Conservation (phyloP, 92 coral and sea anemone species). For the Parazoanthus atlanticus region DNA sequence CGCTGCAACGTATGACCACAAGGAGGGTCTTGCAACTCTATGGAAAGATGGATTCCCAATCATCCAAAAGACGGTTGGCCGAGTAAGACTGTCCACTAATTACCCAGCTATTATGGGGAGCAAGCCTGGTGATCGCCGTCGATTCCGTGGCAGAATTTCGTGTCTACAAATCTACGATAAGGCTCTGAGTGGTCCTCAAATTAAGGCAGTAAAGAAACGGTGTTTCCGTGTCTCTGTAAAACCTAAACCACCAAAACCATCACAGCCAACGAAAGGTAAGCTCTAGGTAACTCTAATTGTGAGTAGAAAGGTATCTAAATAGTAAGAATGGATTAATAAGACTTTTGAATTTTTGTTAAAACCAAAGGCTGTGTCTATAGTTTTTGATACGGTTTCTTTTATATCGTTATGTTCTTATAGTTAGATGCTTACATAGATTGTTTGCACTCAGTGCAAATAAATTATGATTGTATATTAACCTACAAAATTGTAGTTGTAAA, state of each 20-base stretch:
- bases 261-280: slow-evolving; percentile 28
- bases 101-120: slow-evolving; percentile 80
- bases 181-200: slow-evolving; percentile 76
- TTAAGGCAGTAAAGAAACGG: slow-evolving; percentile 58
- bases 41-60: slow-evolving; percentile 70
- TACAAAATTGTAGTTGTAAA: too few species aligned
- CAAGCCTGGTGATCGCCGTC: slow-evolving; percentile 70
- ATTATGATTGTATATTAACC: too few species aligned
- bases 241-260: slow-evolving; percentile 27
- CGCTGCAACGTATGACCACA: slow-evolving; percentile 63
- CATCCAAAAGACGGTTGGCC: slow-evolving; percentile 67
- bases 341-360: neutral
- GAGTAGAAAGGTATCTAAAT: neutral
- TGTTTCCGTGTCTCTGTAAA: slow-evolving; percentile 63
- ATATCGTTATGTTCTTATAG: too few species aligned
- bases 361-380: neutral
- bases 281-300: neutral
- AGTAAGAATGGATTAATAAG: neutral
- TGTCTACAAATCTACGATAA: slow-evolving; percentile 72
- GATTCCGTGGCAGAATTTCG: slow-evolving; percentile 70
- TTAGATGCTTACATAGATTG: too few species aligned
- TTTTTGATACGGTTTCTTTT: neutral
- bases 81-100: slow-evolving; percentile 72
- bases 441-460: too few species aligned
- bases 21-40: slow-evolving; percentile 57